Evolutionary conservation across 2,888 invertebrate genomes (phyloP), one percentile per base, ranked within the genome.

Genomic region (Drosophila setosimentum): DNA sequence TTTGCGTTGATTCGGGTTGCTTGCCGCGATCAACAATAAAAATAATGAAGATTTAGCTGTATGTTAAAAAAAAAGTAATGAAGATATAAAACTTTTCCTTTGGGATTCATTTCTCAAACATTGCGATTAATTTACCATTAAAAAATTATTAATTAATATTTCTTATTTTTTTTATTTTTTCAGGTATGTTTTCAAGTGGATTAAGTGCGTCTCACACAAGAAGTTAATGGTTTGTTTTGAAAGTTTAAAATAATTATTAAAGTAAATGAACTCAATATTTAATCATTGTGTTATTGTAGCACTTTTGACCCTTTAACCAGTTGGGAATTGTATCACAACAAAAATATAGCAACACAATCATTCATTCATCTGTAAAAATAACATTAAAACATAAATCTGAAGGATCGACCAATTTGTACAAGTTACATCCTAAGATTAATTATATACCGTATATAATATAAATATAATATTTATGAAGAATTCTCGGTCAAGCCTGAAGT

Each of bases 151-250:
- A 59, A 61, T 57, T n/a, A 42, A 35, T 50, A 45, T 50, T n/a
- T 53, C 16, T 53, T 24, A 48, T n/a, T 42, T 54, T 54, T 58
- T 40, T 16, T 8, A 37, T 63, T 27, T 53, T 81, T 87, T 29
- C 62, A 87, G 88, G 86, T 82, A 85, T 33, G 65, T 65, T 51
- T 24, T 11, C 35, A 16, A 10, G 11, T 18, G 71, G 32, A 59
- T 53, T 21, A 32, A 51, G 32, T 29, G 10, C 16, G 30, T 16
- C n/a, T 18, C 13, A 29, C 11, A 40, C 27, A 29, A 24, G 24
- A 27, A 29, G 21, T 16, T 6, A 29, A 18, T 29, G 42, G 51
- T 68, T 45, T 45, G 68, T 21, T 57, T 57, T 30, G 8, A 37
- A 49, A 49, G 27, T 6, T 48, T 24, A 24, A 4, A 8, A n/a